phyloP scores from a whole-genome alignment of 2,113 vertebrate species.

The Crotalus tigris region DNA sequence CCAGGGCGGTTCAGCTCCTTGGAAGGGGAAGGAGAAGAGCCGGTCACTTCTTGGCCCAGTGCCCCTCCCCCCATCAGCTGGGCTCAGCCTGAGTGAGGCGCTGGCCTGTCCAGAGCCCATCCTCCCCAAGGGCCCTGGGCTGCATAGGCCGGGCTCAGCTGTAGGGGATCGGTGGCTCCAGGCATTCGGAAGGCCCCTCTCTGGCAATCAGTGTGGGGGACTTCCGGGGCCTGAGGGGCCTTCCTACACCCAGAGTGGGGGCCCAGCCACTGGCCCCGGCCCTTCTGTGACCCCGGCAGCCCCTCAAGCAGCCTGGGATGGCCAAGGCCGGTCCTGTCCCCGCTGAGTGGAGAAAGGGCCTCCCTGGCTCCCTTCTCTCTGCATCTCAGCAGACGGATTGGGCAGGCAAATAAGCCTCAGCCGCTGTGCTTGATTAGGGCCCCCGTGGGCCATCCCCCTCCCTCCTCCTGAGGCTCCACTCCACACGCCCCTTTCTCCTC shows the following conservation, averaged over 20 bases:
- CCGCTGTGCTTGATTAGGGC: fast-evolving
- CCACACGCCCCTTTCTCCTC: too few species aligned
- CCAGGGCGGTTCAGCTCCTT: constrained; percentile 74
- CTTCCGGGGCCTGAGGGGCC: too few species aligned
- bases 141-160: too few species aligned
- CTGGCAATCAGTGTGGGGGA: too few species aligned
- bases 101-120: too few species aligned
- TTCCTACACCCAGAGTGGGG: background rate
- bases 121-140: background rate
- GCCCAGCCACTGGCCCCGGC: too few species aligned
- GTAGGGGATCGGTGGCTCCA: background rate
- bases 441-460: background rate
- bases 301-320: background rate
- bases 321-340: background rate
- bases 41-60: background rate
- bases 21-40: constrained; percentile 17
- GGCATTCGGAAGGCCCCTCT: too few species aligned
- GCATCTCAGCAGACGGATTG: too few species aligned
- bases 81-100: background rate
- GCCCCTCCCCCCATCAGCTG: background rate
- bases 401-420: background rate
- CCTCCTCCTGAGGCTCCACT: too few species aligned
- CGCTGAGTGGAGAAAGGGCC: background rate
- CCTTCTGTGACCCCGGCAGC: background rate
- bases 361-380: background rate